Evolutionary conservation across 2,888 invertebrate species (phyloP).

Genomic region (Hirtodrosophila trivittata): DNA sequence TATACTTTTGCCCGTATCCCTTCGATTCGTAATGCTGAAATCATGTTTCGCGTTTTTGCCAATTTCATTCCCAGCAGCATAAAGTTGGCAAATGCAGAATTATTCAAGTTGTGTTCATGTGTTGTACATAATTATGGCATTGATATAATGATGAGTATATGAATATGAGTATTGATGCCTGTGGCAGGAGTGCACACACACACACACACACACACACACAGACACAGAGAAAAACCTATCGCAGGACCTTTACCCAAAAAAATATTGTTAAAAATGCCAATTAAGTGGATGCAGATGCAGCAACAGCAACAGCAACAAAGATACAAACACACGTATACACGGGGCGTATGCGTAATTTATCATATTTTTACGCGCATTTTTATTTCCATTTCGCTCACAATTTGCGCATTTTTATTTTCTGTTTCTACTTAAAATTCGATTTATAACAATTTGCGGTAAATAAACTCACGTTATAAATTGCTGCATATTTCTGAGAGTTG

Average conservation of each 20-base stretch:
- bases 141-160: constrained; percentile 32
- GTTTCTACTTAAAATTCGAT: constrained; percentile 73
- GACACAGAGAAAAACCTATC: too few species aligned
- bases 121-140: constrained; percentile 45
- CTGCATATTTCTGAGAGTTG: constrained; percentile 49
- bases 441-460: constrained; percentile 79
- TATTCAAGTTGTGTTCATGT: constrained; percentile 44
- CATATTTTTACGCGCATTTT: constrained; percentile 69
- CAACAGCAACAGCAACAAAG: not conserved
- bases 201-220: too few species aligned
- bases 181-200: not conserved
- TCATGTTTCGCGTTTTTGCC: too few species aligned
- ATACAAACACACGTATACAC: constrained; percentile 10
- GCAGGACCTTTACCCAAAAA: too few species aligned
- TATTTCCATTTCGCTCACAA: constrained; percentile 55
- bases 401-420: constrained; percentile 10
- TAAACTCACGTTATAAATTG: constrained; percentile 72
- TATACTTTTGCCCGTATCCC: too few species aligned
- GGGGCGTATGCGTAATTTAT: constrained; percentile 72
- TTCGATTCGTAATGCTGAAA: too few species aligned
- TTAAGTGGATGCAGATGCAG: constrained; percentile 59
- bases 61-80: too few species aligned
- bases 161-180: constrained; percentile 14
- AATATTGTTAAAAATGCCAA: constrained; percentile 67
- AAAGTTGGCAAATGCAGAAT: constrained; percentile 27